Conservation (phyloP, 2,888 invertebrate genomes). For the Malthinus flaveolus region DNA sequence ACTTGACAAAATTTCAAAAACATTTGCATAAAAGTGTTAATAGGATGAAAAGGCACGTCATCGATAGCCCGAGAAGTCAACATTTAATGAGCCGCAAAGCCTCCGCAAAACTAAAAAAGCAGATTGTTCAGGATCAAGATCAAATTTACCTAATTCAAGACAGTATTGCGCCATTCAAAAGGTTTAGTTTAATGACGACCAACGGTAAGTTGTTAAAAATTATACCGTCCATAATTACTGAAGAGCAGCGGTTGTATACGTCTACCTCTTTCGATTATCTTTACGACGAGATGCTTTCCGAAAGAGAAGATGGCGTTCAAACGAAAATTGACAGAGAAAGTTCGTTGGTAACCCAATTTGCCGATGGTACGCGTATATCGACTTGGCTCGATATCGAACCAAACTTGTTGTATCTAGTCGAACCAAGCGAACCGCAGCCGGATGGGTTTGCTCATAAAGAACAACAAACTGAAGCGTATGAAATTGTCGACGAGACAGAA, state of each 20-base stretch:
- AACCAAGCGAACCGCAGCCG: neutral
- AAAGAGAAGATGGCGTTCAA: conserved; percentile 30
- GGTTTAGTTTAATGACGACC: conserved; percentile 21
- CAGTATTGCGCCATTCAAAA: conserved; percentile 6
- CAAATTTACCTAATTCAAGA: conserved; percentile 21
- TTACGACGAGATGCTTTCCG: conserved; percentile 20
- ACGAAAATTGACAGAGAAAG: conserved; percentile 22
- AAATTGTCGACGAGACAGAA: neutral
- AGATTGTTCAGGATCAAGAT: conserved; percentile 11
- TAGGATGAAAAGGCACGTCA: conserved; percentile 23
- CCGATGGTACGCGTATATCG: conserved; percentile 28
- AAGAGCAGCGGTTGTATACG: conserved; percentile 21
- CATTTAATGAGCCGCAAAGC: conserved; percentile 17
- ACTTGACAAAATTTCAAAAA: conserved; percentile 21
- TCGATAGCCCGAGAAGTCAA: conserved; percentile 20
- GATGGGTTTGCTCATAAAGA: neutral
- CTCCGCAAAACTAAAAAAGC: conserved; percentile 12
- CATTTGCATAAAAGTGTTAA: conserved; percentile 13
- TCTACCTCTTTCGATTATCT: conserved; percentile 18
- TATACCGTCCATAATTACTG: neutral
- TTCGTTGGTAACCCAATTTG: conserved; percentile 25
- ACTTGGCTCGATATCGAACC: conserved; percentile 19
- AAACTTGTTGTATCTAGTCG: conserved; percentile 1
- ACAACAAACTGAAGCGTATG: neutral
- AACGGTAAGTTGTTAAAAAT: conserved; percentile 19